A percentile compares a stretch with the other conserved stretches of the same genome.
Conservation (phyloP, 92 coral and sea anemone genomes). For the Diadumene lineata region DNA sequence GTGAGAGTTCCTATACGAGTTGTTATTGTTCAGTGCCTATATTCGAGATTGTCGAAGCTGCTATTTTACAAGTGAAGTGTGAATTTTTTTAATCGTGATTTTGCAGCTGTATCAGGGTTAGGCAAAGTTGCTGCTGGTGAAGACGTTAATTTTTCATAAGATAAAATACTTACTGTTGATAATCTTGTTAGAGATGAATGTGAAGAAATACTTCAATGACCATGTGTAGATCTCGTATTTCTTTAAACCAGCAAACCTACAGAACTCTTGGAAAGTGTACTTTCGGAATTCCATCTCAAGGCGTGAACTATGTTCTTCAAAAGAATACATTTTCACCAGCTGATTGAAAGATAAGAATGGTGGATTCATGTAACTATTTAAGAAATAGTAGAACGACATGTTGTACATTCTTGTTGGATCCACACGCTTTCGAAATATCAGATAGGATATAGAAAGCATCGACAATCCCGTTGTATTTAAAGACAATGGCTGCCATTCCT, state of each 20-base stretch:
- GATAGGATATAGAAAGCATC: background rate
- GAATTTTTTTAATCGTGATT: too few relatives aligned
- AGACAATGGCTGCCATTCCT: slow-evolving; percentile 20
- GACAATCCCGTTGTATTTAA: background rate
- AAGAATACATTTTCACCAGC: background rate
- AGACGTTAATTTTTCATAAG: too few relatives aligned
- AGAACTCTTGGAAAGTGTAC: slow-evolving; percentile 11
- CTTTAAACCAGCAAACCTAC: background rate
- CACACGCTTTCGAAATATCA: background rate
- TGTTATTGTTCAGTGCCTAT: too few relatives aligned
- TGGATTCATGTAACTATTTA: background rate
- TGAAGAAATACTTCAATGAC: background rate
- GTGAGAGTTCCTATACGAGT: too few relatives aligned
- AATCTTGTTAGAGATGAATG: background rate
- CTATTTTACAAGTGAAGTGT: too few relatives aligned
- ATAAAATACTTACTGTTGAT: background rate
- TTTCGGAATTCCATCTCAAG: background rate
- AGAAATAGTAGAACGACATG: slow-evolving; percentile 4
- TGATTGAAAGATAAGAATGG: background rate
- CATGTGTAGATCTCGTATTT: slow-evolving; percentile 4
- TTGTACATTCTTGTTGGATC: background rate
- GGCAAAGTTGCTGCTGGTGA: too few relatives aligned
- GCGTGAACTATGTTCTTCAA: background rate
- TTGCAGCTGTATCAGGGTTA: too few relatives aligned
- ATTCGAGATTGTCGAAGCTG: too few relatives aligned